Evolutionary conservation across 1,140 invertebrate genomes (phyloP), one percentile per base, ranked within the genome.

Genomic region (Spodoptera litura): DNA sequence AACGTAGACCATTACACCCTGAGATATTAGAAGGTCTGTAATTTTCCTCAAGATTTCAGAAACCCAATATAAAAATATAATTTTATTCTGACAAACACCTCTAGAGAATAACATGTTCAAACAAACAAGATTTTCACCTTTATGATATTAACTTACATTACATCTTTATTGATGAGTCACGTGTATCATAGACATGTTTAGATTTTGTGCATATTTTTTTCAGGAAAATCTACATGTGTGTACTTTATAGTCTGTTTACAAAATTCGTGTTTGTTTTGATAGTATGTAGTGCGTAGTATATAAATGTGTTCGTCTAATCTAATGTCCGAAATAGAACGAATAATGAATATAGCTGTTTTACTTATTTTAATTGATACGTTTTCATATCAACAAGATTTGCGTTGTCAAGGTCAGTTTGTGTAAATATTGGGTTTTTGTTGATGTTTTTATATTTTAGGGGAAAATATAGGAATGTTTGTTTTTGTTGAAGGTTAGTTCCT

Each of bases 331-430:
- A 70, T 70, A 68, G 64, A 68, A 68, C 2, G 25, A 68, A 52
- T 70, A 68, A 68, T 0, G 25, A 68, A 52, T 70, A 8, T 53
- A 70, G 66, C 66, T 70, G 66, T 70, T 70, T 52, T 11, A 70
- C 66, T 31, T n/a, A 49, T n/a, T 70, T 25, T 25, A 66, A 25
- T 25, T 66, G 15, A 15, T 70, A 3, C 25, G 12, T 31, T 70
- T 70, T 53, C 27, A 27, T n/a, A 53, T n/a, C 12, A 66, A 66
- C 66, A 53, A 4, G 49, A 53, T 10, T 27, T 52, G 3, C 11
- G 51, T 31, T 53, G 49, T 70, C 66, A 70, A 70, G 66, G 66
- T 70, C 49, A 70, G 66, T 70, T 31, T 27, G 49, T 12, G 49
- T 52, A 52, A 66, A 66, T 27, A 66, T 8, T 66, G 8, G 10